phyloP scores from a whole-genome alignment of 2,888 invertebrate genomes.

The Sminthurinus aureus region DNA sequence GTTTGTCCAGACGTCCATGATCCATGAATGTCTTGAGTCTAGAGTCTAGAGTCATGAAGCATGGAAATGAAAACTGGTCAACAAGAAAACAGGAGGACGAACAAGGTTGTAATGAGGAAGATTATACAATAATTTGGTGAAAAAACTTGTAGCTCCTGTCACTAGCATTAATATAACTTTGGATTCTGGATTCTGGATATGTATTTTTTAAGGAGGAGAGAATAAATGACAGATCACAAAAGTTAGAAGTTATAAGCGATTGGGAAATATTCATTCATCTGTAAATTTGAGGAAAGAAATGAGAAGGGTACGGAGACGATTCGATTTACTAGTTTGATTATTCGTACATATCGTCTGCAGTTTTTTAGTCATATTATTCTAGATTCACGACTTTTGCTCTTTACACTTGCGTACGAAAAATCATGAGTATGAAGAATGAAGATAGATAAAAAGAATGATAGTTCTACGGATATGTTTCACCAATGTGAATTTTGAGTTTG shows the following conservation, averaged over 20 bases:
- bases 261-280: background rate
- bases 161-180: constrained; percentile 27
- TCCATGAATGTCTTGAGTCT: too few species aligned
- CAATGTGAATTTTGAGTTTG: too few species aligned
- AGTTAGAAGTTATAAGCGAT: background rate
- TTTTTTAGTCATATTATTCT: background rate
- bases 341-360: background rate
- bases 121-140: constrained; percentile 22
- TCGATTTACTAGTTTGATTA: background rate
- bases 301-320: background rate
- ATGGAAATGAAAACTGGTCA: background rate
- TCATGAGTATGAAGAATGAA: too few species aligned
- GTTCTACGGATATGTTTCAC: too few species aligned
- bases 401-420: background rate
- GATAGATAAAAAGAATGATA: too few species aligned
- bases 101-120: background rate
- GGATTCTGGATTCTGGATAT: constrained; percentile 16
- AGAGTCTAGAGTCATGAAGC: too few species aligned
- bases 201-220: background rate
- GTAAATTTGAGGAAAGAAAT: too few species aligned
- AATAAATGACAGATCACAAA: background rate
- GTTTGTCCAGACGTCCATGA: too few species aligned
- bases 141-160: constrained; percentile 35
- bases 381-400: background rate
- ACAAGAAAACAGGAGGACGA: background rate